Conservation (phyloP, 1,140 invertebrate species). For the Andricus grossulariae region DNA sequence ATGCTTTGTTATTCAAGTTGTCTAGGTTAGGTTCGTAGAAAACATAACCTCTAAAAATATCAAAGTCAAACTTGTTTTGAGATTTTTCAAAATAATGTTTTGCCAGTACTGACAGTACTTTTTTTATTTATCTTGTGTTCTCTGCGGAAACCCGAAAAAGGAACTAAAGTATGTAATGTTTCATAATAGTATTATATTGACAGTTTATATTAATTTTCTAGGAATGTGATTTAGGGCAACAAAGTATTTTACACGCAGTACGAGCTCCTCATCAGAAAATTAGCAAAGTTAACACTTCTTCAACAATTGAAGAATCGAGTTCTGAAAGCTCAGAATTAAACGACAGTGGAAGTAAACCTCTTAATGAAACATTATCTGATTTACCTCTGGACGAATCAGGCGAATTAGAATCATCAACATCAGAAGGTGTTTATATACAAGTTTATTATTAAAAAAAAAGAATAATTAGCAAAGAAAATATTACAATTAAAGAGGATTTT, state of each 20-base stretch:
- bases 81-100: no score
- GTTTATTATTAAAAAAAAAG: conserved; percentile 1
- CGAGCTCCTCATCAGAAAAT: conserved; percentile 69
- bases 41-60: no score
- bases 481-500: no score
- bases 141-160: no score
- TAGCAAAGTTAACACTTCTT: conserved; percentile 45
- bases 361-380: conserved; percentile 82
- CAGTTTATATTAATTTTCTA: conserved; percentile 62
- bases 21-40: no score
- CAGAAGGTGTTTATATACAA: conserved; percentile 48
- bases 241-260: conserved; percentile 87
- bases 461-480: conserved; percentile 36
- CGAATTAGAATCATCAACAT: conserved; percentile 50
- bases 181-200: conserved; percentile 25
- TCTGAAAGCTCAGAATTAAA: conserved; percentile 60
- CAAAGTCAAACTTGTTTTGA: no score
- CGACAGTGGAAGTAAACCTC: conserved; percentile 76
- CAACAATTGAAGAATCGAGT: conserved; percentile 61
- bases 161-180: conserved; percentile 1
- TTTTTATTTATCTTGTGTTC: no score
- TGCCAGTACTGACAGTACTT: no score
- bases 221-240: conserved; percentile 90
- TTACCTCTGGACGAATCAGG: conserved; percentile 66
- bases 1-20: neutral